Conservation (phyloP, 2,888 invertebrate species). For the Orchesellides sinensis region DNA sequence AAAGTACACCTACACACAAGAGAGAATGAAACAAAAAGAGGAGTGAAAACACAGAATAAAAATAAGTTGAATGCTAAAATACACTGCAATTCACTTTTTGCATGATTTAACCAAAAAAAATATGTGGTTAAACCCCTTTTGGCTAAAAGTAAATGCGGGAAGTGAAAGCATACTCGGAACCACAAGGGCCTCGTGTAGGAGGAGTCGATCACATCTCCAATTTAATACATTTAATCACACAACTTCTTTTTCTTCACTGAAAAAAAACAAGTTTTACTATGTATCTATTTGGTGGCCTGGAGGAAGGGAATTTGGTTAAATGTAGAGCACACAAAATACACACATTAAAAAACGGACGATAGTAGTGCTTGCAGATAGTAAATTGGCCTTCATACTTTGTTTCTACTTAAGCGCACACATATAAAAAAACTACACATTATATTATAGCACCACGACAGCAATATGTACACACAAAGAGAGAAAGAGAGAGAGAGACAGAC, state of each 20-base stretch:
- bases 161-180: slow-evolving; percentile 47
- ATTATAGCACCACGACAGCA: too few relatives aligned
- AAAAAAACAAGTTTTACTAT: background rate
- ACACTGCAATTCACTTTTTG: slow-evolving; percentile 47
- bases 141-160: slow-evolving; percentile 9
- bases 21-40: slow-evolving; percentile 9
- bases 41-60: slow-evolving; percentile 24
- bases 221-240: slow-evolving; percentile 49
- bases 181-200: slow-evolving; percentile 49
- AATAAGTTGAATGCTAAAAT: slow-evolving; percentile 24
- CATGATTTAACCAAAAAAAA: slow-evolving; percentile 14
- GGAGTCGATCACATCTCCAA: slow-evolving; percentile 59
- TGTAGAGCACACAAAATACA: slow-evolving; percentile 54
- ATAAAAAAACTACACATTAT: too few relatives aligned
- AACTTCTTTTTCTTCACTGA: slow-evolving; percentile 24
- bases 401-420: background rate
- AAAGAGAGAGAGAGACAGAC: background rate
- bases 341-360: slow-evolving; percentile 4
- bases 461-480: background rate
- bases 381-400: background rate
- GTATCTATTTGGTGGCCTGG: slow-evolving; percentile 37
- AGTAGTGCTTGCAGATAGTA: background rate
- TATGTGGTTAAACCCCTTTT: background rate
- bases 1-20: slow-evolving; percentile 40
- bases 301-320: slow-evolving; percentile 27